Evolutionary conservation across 30 jellyfish, hydroid and myxozoan species (phyloP).

Genomic region (Turritopsis dohrnii): DNA sequence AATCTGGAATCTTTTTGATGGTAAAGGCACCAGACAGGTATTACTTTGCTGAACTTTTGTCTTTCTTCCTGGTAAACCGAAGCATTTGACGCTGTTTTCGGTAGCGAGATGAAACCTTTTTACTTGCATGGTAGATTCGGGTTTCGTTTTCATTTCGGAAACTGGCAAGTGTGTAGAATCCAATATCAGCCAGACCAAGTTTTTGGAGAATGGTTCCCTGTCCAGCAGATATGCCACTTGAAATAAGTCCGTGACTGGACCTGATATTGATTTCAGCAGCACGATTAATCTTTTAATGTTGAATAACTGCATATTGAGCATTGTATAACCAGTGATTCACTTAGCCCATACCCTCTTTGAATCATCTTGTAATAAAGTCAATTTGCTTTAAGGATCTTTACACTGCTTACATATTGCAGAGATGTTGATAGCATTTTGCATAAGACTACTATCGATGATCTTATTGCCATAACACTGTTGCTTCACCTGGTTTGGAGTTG

Average conservation of each 20-base stretch:
- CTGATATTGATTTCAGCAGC: background rate
- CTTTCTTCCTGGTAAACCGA: slow-evolving; percentile 5
- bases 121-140: slow-evolving; percentile 10
- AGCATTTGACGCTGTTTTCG: slow-evolving; percentile 19
- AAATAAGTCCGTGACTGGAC: background rate
- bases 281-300: background rate
- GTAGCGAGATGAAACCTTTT: slow-evolving; percentile 13
- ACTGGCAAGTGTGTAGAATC: background rate
- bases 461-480: slow-evolving; percentile 9
- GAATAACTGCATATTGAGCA: background rate
- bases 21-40: slow-evolving; percentile 14
- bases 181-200: background rate
- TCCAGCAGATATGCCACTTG: background rate
- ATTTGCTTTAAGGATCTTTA: background rate
- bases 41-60: slow-evolving; percentile 1
- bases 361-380: slow-evolving; percentile 4
- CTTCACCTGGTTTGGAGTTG: background rate
- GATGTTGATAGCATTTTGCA: background rate
- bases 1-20: slow-evolving; percentile 1
- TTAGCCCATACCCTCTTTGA: background rate
- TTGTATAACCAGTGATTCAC: background rate
- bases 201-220: slow-evolving; percentile 9
- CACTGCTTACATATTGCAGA: background rate
- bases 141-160: slow-evolving; percentile 13
- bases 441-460: background rate